A percentile compares a stretch with the other conserved stretches of the same genome.
phyloP scores from a whole-genome alignment of 1,140 invertebrate genomes.

The Drosophila biarmipes region DNA sequence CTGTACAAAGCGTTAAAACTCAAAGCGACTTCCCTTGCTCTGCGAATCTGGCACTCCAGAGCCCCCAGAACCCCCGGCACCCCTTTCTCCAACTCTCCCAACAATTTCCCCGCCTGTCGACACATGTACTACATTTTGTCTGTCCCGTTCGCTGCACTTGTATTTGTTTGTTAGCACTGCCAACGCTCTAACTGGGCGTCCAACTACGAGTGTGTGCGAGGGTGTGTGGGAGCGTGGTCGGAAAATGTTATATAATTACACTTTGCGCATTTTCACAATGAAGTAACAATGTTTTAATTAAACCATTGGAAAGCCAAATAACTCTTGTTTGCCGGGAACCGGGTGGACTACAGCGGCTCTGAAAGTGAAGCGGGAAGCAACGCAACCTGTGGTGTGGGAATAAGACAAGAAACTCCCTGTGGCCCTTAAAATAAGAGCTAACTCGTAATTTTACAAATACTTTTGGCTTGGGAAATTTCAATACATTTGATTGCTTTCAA shows the following conservation, averaged over 20 bases:
- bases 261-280: slow-evolving; percentile 82
- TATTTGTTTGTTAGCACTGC: slow-evolving; percentile 71
- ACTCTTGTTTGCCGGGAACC: slow-evolving; percentile 75
- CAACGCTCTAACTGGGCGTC: slow-evolving; percentile 34
- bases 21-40: slow-evolving; percentile 58
- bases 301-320: slow-evolving; percentile 81
- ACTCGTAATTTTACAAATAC: too few relatives aligned
- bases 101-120: slow-evolving; percentile 30
- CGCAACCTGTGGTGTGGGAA: background rate
- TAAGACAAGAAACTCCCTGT: background rate
- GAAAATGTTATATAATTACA: slow-evolving; percentile 82
- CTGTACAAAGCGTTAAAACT: slow-evolving; percentile 61
- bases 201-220: slow-evolving; percentile 19
- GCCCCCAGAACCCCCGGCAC: background rate
- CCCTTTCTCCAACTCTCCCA: background rate
- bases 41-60: background rate
- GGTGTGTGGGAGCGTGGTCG: slow-evolving; percentile 46
- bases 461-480: too few relatives aligned
- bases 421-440: background rate
- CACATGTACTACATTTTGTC: slow-evolving; percentile 71
- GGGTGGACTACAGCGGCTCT: slow-evolving; percentile 11
- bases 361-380: slow-evolving; percentile 1
- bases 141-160: slow-evolving; percentile 60
- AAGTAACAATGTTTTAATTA: slow-evolving; percentile 83
- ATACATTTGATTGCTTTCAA: background rate